Evolutionary conservation across 1,140 invertebrate species (phyloP).

Genomic region (Magallana ariakensis): DNA sequence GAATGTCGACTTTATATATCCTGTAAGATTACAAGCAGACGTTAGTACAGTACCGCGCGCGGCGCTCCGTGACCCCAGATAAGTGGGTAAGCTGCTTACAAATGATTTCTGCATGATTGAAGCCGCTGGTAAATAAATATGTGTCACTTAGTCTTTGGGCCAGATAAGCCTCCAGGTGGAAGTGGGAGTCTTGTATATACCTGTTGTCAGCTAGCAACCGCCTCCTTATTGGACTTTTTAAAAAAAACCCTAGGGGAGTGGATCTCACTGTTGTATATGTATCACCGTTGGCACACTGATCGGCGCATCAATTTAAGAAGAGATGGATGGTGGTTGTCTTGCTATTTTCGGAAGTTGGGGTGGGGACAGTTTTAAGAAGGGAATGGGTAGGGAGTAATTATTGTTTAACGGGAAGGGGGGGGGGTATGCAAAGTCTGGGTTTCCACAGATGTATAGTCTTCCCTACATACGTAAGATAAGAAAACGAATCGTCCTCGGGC

Average conservation of each 20-base stretch:
- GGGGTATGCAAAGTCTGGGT: too few species aligned
- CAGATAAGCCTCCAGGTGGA: conserved; percentile 16
- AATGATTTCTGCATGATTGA: conserved; percentile 18
- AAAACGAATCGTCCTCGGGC: too few species aligned
- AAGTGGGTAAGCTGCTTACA: conserved; percentile 31
- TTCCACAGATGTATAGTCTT: too few species aligned
- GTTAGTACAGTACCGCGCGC: neutral
- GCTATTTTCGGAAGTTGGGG: too few species aligned
- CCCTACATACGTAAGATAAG: too few species aligned
- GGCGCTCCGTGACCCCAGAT: neutral
- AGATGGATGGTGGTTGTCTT: too few species aligned
- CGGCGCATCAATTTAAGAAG: too few species aligned
- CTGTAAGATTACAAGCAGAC: conserved; percentile 11
- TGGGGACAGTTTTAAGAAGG: too few species aligned
- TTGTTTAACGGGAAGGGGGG: too few species aligned
- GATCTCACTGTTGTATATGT: neutral
- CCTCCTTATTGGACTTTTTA: neutral
- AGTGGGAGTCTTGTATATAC: neutral
- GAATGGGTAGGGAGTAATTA: too few species aligned
- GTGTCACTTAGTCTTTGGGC: conserved; percentile 28
- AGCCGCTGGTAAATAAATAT: conserved; percentile 27
- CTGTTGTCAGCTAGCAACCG: conserved; percentile 16
- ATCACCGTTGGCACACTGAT: too few species aligned
- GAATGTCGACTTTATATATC: conserved; percentile 4
- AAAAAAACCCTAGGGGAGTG: neutral